Conservation (phyloP, 1,140 invertebrate genomes). For the Leptopilina clavipes region DNA sequence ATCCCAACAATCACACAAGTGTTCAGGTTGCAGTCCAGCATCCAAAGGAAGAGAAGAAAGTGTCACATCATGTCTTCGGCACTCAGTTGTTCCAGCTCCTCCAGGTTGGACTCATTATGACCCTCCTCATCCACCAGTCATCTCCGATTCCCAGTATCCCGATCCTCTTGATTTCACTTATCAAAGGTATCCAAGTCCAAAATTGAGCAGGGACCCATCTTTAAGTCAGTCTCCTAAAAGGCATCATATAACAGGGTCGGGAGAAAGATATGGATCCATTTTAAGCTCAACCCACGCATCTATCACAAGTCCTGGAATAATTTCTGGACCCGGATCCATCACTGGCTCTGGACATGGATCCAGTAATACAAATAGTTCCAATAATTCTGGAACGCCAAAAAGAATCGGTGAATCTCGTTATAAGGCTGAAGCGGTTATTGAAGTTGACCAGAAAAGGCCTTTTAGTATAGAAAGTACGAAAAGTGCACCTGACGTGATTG, state of each 20-base stretch:
- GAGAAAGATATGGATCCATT: conserved; percentile 69
- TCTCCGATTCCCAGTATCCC: conserved; percentile 45
- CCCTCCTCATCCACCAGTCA: conserved; percentile 38
- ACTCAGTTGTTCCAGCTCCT: conserved; percentile 66
- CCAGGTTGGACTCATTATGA: conserved; percentile 68
- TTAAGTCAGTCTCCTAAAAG: conserved; percentile 45
- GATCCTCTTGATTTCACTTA: conserved; percentile 57
- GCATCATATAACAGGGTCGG: conserved; percentile 78
- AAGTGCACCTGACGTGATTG: conserved; percentile 90
- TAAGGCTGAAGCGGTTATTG: conserved; percentile 80
- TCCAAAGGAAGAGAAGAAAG: conserved; percentile 55
- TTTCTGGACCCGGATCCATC: conserved; percentile 37
- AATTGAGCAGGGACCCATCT: conserved; percentile 52
- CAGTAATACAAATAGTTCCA: conserved; percentile 53
- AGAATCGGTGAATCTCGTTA: conserved; percentile 71
- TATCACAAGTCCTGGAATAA: not conserved
- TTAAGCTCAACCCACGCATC: conserved; percentile 58
- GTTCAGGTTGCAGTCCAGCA: conserved; percentile 59
- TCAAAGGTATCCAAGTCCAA: conserved; percentile 64
- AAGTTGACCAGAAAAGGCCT: conserved; percentile 79
- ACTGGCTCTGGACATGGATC: conserved; percentile 74
- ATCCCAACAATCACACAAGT: conserved; percentile 54
- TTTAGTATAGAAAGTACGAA: conserved; percentile 87
- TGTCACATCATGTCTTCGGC: conserved; percentile 58
- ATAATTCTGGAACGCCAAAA: conserved; percentile 44